Conservation (phyloP, 2,888 invertebrate genomes). For the Drosophila rubida region DNA sequence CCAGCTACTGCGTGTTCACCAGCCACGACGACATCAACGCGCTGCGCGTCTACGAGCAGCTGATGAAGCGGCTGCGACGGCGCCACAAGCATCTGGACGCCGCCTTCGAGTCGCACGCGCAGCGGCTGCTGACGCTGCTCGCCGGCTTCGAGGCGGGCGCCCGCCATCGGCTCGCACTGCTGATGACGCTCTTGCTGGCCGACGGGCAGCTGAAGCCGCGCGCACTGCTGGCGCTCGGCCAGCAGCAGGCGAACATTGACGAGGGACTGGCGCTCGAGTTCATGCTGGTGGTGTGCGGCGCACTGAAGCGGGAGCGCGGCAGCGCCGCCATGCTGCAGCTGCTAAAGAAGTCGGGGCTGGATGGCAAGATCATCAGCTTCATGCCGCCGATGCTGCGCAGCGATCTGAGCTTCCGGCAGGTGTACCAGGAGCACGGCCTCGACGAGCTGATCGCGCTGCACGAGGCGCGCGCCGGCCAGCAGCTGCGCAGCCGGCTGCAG, state of each 20-base stretch:
- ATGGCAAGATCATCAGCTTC: constrained; percentile 30
- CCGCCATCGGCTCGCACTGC: constrained; percentile 16
- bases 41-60: constrained; percentile 34
- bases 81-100: constrained; percentile 23
- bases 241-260: constrained; percentile 17
- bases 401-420: constrained; percentile 35
- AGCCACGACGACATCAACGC: constrained; percentile 20
- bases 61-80: constrained; percentile 29
- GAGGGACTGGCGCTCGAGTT: constrained; percentile 32
- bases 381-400: constrained; percentile 49
- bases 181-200: constrained; percentile 25
- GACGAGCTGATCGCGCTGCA: constrained; percentile 36
- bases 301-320: constrained; percentile 22
- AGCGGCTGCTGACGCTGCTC: constrained; percentile 14
- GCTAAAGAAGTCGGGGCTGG: constrained; percentile 25
- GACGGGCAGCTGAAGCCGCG: constrained; percentile 22
- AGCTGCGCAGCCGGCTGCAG: constrained; percentile 3
- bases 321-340: constrained; percentile 23
- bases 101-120: constrained; percentile 20
- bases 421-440: constrained; percentile 29
- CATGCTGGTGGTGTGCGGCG: constrained; percentile 27
- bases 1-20: constrained; percentile 32
- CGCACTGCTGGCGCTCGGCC: constrained; percentile 12
- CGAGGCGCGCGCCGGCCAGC: constrained; percentile 20
- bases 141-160: constrained; percentile 10